These are phyloP conservation scores for Drosophila sordidapex DNA, from an alignment of 2,888 invertebrate genomes.

Conservation along the genomic window DNA sequence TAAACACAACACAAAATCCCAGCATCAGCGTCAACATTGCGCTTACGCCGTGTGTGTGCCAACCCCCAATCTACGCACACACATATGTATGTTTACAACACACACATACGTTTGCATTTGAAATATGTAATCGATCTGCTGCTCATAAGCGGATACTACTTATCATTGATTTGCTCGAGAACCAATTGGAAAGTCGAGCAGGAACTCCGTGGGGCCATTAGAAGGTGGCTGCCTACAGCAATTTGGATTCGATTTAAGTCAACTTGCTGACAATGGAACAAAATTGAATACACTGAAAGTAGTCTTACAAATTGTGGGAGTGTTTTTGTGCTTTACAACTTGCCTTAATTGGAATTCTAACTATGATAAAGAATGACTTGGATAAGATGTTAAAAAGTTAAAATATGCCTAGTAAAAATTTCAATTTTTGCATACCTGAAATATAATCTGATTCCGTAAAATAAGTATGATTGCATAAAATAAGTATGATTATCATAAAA, in stretches of 20 bases:
- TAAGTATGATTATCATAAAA: constrained; percentile 24
- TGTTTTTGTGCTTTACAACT: neutral
- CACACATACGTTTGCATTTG: neutral
- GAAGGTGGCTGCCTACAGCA: constrained; percentile 29
- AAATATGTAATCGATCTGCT: constrained; percentile 30
- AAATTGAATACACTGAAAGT: constrained; percentile 1
- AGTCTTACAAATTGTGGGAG: neutral
- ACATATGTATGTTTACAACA: neutral
- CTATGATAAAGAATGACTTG: neutral
- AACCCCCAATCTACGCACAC: constrained; percentile 22
- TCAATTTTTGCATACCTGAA: no score
- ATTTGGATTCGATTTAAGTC: neutral
- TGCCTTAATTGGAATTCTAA: neutral
- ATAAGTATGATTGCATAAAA: neutral
- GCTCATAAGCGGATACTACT: constrained; percentile 27
- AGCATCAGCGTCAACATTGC: constrained; percentile 28
- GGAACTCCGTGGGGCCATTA: constrained; percentile 20
- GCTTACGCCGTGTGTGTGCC: constrained; percentile 49
- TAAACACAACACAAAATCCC: constrained; percentile 31
- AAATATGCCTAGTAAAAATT: neutral
- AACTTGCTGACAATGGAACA: neutral
- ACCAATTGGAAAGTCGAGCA: constrained; percentile 43
- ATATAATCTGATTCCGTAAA: neutral
- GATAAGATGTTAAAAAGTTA: neutral
- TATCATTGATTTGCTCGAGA: constrained; percentile 11